Base-by-base conservation (phyloP, 2,797 vertebrate genomes). In the Characodon lateralis region DNA sequence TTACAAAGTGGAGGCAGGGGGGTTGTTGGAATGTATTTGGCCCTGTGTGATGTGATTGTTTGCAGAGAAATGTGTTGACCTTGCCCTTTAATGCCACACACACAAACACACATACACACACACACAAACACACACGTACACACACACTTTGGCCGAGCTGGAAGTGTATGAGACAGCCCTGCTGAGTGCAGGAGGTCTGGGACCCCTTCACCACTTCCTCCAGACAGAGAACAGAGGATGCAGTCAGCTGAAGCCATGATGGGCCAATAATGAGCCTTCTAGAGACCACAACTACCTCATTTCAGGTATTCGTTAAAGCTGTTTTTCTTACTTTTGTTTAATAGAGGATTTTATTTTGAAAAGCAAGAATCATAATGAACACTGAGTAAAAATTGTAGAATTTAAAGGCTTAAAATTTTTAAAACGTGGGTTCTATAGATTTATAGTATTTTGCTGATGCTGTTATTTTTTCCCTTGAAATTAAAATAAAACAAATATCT, bases 41-140 rank as follows among this genome's bases (percentile, higher is more conserved):
- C 93, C 89, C 90, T 94, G 94, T 95, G 94, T 94, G 94, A 95
- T 94, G 94, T 95, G 94, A 95, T 94, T 94, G 93, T 94, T 95
- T 92, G 92, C 94, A 95, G 94, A 94, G 91, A 83, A 95, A 94
- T 94, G 89, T 83, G 85, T 94, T 94, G 94, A 95, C 94, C 94
- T 95, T 94, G 91, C 90, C 93, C 94, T 86, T 80, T 87, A 53
- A 88, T 94, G 89, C 91, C 93, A 90, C 92, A 93, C 91, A 89
- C 84, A 86, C 90, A 88, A 69, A 65, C 85, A 88, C 85, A 87
- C 89, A 82, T 85, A 78, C 43, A 12, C 93, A 89, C 92, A 86
- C 90, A 88, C 72, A 87, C 72, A 35, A 3, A 35, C 35, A 35
- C 31, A 31, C 31, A 31, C 31, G 31, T 31, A 31, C 31, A 31